A percentile compares a stretch with the other conserved stretches of the same genome.
Conservation (phyloP, 2,888 invertebrate species). For the Stenodera caucasica region DNA sequence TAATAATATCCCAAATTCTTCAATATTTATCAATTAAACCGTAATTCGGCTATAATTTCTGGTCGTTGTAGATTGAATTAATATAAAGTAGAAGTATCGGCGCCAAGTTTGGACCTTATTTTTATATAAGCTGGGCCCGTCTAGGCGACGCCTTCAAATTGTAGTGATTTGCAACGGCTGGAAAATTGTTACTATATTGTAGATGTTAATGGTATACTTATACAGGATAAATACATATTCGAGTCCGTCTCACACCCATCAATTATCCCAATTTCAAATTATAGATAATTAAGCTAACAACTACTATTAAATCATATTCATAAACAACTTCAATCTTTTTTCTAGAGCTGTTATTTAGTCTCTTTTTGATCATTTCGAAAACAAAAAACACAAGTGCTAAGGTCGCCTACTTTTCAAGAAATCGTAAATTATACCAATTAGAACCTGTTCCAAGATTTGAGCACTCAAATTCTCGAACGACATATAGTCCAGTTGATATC, state of each 20-base stretch:
- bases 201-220: constrained; percentile 54
- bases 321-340: constrained; percentile 4
- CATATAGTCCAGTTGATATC: not conserved
- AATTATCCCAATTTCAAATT: constrained; percentile 52
- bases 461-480: too few relatives aligned
- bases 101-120: constrained; percentile 43
- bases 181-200: constrained; percentile 42
- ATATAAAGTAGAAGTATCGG: constrained; percentile 26
- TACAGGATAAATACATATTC: constrained; percentile 52
- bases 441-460: too few relatives aligned
- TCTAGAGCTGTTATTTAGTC: too few relatives aligned
- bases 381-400: not conserved
- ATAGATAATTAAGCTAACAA: constrained; percentile 51
- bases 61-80: not conserved
- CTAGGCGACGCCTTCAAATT: constrained; percentile 53
- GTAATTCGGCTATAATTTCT: too few relatives aligned
- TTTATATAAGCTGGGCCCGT: constrained; percentile 40
- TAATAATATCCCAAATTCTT: too few relatives aligned
- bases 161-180: constrained; percentile 51
- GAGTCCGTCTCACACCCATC: constrained; percentile 41
- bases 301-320: constrained; percentile 23
- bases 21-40: too few relatives aligned
- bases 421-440: too few relatives aligned
- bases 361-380: not conserved
- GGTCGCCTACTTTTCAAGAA: not conserved